Conservation (phyloP, 2,888 invertebrate genomes). For the Erpobdella octoculata region DNA sequence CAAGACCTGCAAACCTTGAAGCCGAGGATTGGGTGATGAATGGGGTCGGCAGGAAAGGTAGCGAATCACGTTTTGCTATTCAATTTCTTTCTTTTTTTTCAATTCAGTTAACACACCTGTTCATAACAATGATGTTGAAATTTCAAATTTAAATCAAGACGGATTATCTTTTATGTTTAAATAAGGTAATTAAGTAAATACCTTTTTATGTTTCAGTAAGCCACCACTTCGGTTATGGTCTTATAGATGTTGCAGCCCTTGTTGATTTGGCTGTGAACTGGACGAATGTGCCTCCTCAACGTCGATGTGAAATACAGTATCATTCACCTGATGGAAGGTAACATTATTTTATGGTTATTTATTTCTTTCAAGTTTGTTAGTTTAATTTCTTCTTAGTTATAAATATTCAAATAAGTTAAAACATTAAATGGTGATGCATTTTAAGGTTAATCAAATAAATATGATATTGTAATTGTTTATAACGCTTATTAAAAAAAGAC, state of each 20-base stretch:
- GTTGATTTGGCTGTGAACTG: conserved; percentile 76
- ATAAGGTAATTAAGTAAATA: neutral
- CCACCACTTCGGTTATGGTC: conserved; percentile 92
- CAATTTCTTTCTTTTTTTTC: too few species aligned
- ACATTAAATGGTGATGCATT: too few species aligned
- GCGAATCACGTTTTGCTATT: too few species aligned
- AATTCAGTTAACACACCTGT: too few species aligned
- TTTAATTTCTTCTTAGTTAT: neutral
- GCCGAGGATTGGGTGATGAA: conserved; percentile 73
- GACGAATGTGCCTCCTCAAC: conserved; percentile 82
- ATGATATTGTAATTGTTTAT: too few species aligned
- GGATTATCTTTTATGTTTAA: neutral
- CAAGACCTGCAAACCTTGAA: conserved; percentile 74
- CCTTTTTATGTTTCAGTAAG: conserved; percentile 74
- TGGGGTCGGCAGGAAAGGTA: conserved; percentile 66
- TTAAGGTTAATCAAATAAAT: too few species aligned
- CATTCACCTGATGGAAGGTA: neutral
- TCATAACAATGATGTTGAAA: too few species aligned
- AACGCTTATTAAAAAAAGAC: too few species aligned
- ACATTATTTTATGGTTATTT: neutral
- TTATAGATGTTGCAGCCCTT: conserved; percentile 93
- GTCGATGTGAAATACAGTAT: conserved; percentile 62
- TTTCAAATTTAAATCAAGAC: neutral
- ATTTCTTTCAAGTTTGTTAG: neutral
- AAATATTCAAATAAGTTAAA: too few species aligned